phyloP scores from a whole-genome alignment of 2,888 invertebrate genomes.

The Platyscelio sp. region DNA sequence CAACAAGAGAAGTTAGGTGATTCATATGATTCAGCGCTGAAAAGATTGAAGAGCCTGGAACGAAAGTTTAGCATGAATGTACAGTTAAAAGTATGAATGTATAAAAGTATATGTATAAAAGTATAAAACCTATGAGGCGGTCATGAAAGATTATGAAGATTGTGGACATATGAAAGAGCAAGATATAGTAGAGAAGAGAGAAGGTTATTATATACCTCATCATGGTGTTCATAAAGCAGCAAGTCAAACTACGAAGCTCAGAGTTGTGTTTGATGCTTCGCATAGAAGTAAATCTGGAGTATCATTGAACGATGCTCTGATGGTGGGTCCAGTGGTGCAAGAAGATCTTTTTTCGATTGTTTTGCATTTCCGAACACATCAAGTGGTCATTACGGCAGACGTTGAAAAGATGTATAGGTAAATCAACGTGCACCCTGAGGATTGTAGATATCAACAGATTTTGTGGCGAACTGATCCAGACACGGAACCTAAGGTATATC shows the following conservation, averaged over 20 bases:
- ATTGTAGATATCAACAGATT: constrained; percentile 7
- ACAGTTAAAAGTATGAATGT: background rate
- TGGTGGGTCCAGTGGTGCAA: constrained; percentile 9
- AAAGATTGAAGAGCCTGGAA: constrained; percentile 10
- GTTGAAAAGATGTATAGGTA: constrained; percentile 2
- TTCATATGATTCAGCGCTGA: constrained; percentile 1
- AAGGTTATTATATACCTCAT: constrained; percentile 24
- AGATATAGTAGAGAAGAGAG: background rate
- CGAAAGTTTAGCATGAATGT: background rate
- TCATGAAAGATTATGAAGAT: constrained; percentile 13
- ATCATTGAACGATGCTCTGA: constrained; percentile 1
- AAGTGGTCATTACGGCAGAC: constrained; percentile 3
- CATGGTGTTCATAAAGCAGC: background rate
- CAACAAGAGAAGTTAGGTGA: constrained; percentile 7
- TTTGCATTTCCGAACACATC: background rate
- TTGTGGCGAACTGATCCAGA: constrained; percentile 1
- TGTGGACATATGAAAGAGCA: background rate
- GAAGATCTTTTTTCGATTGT: constrained; percentile 15
- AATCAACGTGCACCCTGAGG: background rate
- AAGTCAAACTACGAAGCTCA: constrained; percentile 6
- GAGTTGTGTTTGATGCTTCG: constrained; percentile 7
- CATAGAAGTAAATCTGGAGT: background rate
- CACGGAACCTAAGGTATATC: background rate
- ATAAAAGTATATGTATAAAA: too few species aligned
- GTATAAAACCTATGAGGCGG: background rate